Evolutionary conservation across 2,113 vertebrate genomes (phyloP).

Genomic region (Polypterus senegalus): DNA sequence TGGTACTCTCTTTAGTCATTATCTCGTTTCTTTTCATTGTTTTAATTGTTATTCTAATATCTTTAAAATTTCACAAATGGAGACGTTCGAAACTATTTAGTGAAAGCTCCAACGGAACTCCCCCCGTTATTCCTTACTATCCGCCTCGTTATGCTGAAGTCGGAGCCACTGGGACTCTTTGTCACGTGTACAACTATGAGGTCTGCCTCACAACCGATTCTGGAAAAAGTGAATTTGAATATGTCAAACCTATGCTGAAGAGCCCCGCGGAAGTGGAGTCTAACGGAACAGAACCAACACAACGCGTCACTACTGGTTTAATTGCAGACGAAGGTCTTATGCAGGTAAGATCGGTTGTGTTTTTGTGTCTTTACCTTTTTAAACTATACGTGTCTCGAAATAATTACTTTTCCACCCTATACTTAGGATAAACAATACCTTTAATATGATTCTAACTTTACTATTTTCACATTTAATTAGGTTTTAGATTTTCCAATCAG

Average conservation of each 20-base stretch:
- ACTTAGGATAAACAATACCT: no score
- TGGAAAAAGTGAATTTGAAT: conserved; percentile 38
- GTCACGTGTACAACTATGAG: not conserved
- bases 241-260: conserved; percentile 1
- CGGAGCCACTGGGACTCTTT: not conserved
- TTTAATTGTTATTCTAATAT: conserved; percentile 46
- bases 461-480: no score
- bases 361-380: no score
- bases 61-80: conserved; percentile 62
- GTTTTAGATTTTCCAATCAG: no score
- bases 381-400: no score
- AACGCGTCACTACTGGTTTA: not conserved
- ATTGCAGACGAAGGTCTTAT: no score
- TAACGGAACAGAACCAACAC: conserved; percentile 5
- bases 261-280: conserved; percentile 10
- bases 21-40: conserved; percentile 57
- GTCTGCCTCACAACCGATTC: conserved; percentile 60
- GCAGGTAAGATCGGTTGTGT: no score
- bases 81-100: conserved; percentile 38
- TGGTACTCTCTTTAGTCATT: conserved; percentile 54
- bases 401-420: no score
- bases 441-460: no score
- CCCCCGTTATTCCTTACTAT: conserved; percentile 15
- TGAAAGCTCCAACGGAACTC: conserved; percentile 7
- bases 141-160: conserved; percentile 10